phyloP scores from a whole-genome alignment of 2,113 vertebrate species.

The Microcebus jonahi region DNA sequence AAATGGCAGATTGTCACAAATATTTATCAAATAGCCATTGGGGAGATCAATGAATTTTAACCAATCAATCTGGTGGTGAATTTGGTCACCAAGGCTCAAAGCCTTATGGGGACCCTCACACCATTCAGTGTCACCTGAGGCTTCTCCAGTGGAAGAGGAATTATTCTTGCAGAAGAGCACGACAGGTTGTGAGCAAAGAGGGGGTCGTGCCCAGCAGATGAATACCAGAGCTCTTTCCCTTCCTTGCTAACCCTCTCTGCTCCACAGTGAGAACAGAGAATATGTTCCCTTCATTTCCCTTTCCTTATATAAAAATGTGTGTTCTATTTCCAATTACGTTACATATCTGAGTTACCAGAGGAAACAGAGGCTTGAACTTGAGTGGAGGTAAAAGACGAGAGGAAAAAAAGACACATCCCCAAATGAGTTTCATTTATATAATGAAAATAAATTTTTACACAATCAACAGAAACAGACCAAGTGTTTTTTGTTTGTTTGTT shows the following conservation, averaged over 20 bases:
- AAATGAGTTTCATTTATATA: conserved; percentile 88
- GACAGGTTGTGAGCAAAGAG: rapidly evolving
- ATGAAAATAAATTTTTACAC: conserved; percentile 87
- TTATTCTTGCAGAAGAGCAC: neutral
- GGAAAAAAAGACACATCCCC: conserved; percentile 76
- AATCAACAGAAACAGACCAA: conserved; percentile 88
- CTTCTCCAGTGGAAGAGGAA: neutral
- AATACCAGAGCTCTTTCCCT: rapidly evolving
- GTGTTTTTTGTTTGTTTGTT: conserved; percentile 36
- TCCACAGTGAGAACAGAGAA: neutral
- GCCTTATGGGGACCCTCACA: neutral
- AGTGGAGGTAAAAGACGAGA: conserved; percentile 62
- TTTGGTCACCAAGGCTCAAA: neutral
- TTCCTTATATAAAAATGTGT: neutral
- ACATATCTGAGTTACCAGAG: neutral
- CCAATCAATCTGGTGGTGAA: neutral
- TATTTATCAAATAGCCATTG: neutral
- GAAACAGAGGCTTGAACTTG: neutral
- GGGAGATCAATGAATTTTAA: neutral
- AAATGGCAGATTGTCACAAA: neutral
- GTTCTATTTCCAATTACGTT: neutral
- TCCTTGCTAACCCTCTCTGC: neutral
- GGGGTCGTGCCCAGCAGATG: rapidly evolving
- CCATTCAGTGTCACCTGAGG: neutral
- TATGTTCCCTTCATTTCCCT: neutral